Evolutionary conservation across 2,888 invertebrate genomes (phyloP).

Genomic region (Netelia virgata): DNA sequence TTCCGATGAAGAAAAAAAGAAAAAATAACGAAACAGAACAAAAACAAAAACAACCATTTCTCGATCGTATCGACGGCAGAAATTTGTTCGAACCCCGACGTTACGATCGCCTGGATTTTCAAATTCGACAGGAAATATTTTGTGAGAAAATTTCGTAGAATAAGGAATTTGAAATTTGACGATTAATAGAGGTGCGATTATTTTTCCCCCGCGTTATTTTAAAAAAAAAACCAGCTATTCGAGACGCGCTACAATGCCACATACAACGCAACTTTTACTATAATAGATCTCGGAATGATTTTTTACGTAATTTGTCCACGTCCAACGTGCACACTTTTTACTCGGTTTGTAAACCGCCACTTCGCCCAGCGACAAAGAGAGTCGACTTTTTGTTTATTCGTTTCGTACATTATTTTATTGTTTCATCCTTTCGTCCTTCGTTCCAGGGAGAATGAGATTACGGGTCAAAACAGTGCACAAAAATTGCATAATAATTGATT

Average conservation of each 20-base stretch:
- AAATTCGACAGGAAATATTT: slow-evolving; percentile 1
- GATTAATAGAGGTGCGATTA: neutral
- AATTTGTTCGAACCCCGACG: slow-evolving; percentile 1
- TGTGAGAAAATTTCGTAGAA: neutral
- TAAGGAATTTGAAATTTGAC: neutral
- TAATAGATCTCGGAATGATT: slow-evolving; percentile 74
- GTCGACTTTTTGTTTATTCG: neutral
- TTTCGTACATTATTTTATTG: neutral
- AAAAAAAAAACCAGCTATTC: too few species aligned
- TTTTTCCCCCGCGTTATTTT: neutral
- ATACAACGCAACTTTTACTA: slow-evolving; percentile 35
- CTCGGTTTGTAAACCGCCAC: slow-evolving; percentile 19
- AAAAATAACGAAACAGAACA: slow-evolving; percentile 13
- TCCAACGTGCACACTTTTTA: slow-evolving; percentile 66
- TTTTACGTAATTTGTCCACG: slow-evolving; percentile 76
- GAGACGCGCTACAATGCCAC: neutral
- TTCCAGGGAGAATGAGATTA: slow-evolving; percentile 9
- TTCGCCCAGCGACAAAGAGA: slow-evolving; percentile 24
- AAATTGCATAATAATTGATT: slow-evolving; percentile 2
- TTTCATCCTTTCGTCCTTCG: neutral
- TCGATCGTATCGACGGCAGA: slow-evolving; percentile 26
- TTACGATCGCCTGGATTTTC: neutral
- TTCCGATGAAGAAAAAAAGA: slow-evolving; percentile 44
- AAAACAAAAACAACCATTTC: slow-evolving; percentile 11
- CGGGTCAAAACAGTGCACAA: neutral